phyloP scores from a whole-genome alignment of 1,140 invertebrate species.

The Eubasilissa regina region DNA sequence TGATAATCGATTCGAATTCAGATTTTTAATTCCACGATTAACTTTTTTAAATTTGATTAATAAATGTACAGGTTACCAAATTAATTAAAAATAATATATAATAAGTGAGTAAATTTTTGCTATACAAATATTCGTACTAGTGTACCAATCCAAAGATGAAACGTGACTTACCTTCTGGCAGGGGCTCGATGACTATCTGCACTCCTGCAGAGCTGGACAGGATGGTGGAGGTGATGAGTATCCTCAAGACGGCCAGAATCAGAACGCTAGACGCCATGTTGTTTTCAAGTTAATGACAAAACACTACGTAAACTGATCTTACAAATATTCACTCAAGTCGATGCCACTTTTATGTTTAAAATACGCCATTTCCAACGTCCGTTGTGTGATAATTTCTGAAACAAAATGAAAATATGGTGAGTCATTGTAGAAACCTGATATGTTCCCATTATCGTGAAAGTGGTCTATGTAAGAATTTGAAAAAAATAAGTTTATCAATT shows the following conservation, averaged over 20 bases:
- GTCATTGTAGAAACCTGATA: no score
- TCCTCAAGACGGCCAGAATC: conserved; percentile 11
- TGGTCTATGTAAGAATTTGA: no score
- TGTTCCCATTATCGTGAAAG: no score
- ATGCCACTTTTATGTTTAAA: conserved; percentile 5
- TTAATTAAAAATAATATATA: no score
- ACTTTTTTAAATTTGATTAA: no score
- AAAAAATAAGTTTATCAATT: no score
- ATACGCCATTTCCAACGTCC: conserved; percentile 11
- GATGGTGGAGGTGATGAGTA: conserved; percentile 32
- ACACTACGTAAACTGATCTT: conserved; percentile 27
- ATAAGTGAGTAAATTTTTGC: no score
- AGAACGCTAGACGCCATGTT: conserved; percentile 37
- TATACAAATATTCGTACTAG: no score
- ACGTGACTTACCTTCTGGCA: conserved; percentile 56
- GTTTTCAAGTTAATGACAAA: conserved; percentile 21
- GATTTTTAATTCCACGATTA: no score
- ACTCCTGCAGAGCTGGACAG: conserved; percentile 36
- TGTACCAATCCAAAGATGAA: no score
- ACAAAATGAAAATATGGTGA: conserved; percentile 23
- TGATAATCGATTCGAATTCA: no score
- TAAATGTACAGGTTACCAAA: no score
- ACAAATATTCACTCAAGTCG: neutral
- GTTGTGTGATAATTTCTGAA: conserved; percentile 4
- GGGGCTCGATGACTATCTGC: conserved; percentile 57